phyloP scores from a whole-genome alignment of 2,888 invertebrate genomes.

The Chesias legatella region DNA sequence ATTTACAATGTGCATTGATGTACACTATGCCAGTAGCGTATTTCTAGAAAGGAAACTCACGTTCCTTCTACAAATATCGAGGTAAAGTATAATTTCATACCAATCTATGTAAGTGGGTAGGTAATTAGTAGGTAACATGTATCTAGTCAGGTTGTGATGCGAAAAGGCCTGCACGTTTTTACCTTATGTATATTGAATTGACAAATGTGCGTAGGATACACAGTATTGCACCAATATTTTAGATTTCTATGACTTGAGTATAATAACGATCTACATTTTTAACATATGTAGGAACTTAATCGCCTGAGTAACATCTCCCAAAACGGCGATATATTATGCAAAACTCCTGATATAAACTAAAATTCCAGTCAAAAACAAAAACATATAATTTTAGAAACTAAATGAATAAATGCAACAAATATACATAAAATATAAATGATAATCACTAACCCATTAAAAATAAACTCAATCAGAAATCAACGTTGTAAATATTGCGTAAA shows the following conservation, averaged over 20 bases:
- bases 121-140: too few relatives aligned
- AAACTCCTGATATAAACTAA: constrained; percentile 40
- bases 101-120: constrained; percentile 1
- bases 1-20: constrained; percentile 53
- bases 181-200: constrained; percentile 16
- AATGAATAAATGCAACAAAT: constrained; percentile 74
- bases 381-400: constrained; percentile 30
- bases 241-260: neutral
- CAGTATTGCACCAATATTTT: neutral
- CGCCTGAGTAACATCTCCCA: too few relatives aligned
- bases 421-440: constrained; percentile 53
- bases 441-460: constrained; percentile 40
- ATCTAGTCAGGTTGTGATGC: too few relatives aligned
- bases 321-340: too few relatives aligned
- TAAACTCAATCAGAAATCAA: constrained; percentile 36
- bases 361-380: constrained; percentile 43
- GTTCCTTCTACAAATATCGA: constrained; percentile 33
- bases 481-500: constrained; percentile 27
- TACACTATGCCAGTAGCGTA: constrained; percentile 27
- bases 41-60: constrained; percentile 28
- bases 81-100: constrained; percentile 12
- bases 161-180: neutral
- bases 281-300: constrained; percentile 31
- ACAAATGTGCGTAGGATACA: constrained; percentile 11
- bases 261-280: constrained; percentile 19